These are phyloP conservation scores for Colossoma macropomum DNA, from an alignment of 2,113 vertebrate species.

Conservation along the genomic window DNA sequence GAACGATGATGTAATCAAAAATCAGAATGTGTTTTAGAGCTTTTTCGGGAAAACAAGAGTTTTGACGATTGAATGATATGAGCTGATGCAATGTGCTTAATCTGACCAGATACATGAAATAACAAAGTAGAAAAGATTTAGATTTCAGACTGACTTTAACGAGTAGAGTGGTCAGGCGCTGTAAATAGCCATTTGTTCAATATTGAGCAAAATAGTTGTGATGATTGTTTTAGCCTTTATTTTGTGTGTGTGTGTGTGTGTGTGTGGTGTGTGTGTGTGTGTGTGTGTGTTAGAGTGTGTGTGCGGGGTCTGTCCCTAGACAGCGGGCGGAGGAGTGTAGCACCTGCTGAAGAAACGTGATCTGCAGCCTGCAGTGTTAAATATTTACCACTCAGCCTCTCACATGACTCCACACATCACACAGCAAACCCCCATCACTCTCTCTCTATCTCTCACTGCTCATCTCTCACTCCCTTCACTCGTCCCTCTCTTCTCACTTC, in stretches of 20 bases:
- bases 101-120: no score
- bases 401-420: constrained; percentile 41
- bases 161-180: no score
- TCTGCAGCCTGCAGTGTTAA: constrained; percentile 40
- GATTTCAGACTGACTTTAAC: no score
- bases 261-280: background rate
- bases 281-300: constrained; percentile 23
- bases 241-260: background rate
- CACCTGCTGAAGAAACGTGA: constrained; percentile 57
- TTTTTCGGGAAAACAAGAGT: no score
- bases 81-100: no score
- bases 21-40: no score
- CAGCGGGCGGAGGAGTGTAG: constrained; percentile 17
- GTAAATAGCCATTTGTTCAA: no score
- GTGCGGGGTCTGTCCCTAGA: constrained; percentile 42
- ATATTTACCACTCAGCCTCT: constrained; percentile 53
- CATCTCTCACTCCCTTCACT: background rate
- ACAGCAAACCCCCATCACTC: constrained; percentile 7
- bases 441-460: background rate
- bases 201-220: background rate
- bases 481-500: background rate
- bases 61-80: no score
- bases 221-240: no score
- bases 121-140: no score
- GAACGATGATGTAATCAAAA: no score